A percentile compares a stretch with the other conserved stretches of the same genome.
These are phyloP conservation scores for Enteromius unitaeniatus DNA, from an alignment of 2,797 vertebrate species.

Conservation along the genomic window DNA sequence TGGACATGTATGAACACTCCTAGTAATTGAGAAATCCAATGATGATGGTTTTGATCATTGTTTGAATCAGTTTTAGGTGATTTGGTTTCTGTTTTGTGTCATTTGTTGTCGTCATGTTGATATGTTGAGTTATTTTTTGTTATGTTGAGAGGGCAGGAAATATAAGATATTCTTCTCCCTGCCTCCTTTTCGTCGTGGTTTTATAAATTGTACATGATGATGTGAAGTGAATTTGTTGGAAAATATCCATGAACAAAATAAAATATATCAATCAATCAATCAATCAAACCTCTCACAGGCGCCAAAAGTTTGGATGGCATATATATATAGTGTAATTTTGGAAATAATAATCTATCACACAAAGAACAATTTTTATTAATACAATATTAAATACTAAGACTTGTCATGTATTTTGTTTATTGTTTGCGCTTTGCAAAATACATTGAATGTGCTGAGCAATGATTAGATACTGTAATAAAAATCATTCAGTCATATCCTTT, in stretches of 20 bases:
- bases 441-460: conserved; percentile 11
- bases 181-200: neutral
- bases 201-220: neutral
- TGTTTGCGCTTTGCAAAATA: neutral
- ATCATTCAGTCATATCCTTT: neutral
- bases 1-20: too few relatives aligned
- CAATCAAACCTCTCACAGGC: too few relatives aligned
- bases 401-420: too few relatives aligned
- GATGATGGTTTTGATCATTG: too few relatives aligned
- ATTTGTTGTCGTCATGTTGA: too few relatives aligned
- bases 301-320: too few relatives aligned
- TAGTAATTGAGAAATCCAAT: too few relatives aligned
- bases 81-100: too few relatives aligned
- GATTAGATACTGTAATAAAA: neutral
- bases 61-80: too few relatives aligned
- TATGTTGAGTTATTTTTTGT: neutral
- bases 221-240: neutral
- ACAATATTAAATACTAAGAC: neutral
- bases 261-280: neutral
- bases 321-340: too few relatives aligned
- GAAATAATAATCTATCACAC: neutral
- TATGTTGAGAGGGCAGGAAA: neutral
- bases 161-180: neutral
- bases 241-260: neutral
- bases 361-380: neutral